phyloP scores from a whole-genome alignment of 2,113 vertebrate genomes.

The Phyllostomus discolor region DNA sequence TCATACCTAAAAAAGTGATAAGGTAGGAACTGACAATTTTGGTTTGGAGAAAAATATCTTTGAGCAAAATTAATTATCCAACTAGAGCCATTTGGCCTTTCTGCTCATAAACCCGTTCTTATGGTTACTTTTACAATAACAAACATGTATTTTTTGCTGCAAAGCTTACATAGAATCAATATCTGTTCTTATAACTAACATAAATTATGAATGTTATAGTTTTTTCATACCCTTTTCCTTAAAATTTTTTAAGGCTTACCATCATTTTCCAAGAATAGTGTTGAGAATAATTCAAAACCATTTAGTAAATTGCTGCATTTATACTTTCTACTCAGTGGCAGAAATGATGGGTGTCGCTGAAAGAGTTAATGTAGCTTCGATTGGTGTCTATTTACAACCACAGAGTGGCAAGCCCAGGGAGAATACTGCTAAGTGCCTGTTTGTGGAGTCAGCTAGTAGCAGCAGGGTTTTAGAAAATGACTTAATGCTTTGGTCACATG shows the following conservation, averaged over 20 bases:
- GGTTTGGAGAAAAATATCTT: not conserved
- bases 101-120: not conserved
- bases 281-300: slow-evolving; percentile 42
- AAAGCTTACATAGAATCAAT: not conserved
- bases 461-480: slow-evolving; percentile 49
- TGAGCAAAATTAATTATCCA: not conserved
- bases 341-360: not conserved
- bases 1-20: not conserved
- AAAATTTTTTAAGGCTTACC: slow-evolving; percentile 18
- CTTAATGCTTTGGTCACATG: slow-evolving; percentile 27
- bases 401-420: slow-evolving; percentile 10
- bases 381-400: slow-evolving; percentile 34
- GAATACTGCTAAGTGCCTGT: slow-evolving; percentile 30
- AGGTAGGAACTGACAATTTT: not conserved
- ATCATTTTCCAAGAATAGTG: slow-evolving; percentile 27
- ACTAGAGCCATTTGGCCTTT: not conserved
- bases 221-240: slow-evolving; percentile 17
- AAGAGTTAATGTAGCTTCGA: slow-evolving; percentile 32
- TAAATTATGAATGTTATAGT: not conserved
- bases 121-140: not conserved
- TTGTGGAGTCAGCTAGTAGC: slow-evolving; percentile 45
- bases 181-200: not conserved
- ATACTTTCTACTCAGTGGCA: not conserved
- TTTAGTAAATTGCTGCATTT: slow-evolving; percentile 56
- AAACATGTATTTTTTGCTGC: not conserved